These are phyloP conservation scores for Parasteatoda tepidariorum DNA, from an alignment of 1,140 invertebrate genomes.

Conservation along the genomic window DNA sequence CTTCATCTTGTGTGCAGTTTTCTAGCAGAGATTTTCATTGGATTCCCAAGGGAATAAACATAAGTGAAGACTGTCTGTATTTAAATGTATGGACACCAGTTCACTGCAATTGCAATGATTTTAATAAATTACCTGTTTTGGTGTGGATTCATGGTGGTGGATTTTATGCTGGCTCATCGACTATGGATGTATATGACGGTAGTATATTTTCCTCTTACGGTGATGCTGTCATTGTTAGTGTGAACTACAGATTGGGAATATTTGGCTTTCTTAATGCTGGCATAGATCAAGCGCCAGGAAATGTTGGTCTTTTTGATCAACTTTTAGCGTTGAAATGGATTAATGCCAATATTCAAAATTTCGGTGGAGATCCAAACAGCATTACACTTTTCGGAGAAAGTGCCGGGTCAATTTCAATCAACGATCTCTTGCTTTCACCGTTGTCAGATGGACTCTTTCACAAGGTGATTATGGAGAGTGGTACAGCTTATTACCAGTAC, in stretches of 20 bases:
- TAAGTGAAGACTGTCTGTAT: slow-evolving; percentile 69
- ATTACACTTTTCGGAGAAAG: slow-evolving; percentile 73
- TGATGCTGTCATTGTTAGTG: slow-evolving; percentile 67
- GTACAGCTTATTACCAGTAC: slow-evolving; percentile 7
- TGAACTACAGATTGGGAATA: slow-evolving; percentile 67
- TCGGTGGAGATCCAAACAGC: slow-evolving; percentile 66
- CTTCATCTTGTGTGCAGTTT: slow-evolving; percentile 63
- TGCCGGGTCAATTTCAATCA: slow-evolving; percentile 67
- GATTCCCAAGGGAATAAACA: slow-evolving; percentile 18
- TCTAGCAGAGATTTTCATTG: slow-evolving; percentile 15
- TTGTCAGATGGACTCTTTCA: slow-evolving; percentile 59
- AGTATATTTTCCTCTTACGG: slow-evolving; percentile 65
- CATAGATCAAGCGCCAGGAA: slow-evolving; percentile 62
- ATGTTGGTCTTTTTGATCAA: slow-evolving; percentile 69
- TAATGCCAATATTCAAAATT: slow-evolving; percentile 66
- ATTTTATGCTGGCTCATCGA: slow-evolving; percentile 41
- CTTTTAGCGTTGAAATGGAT: slow-evolving; percentile 68
- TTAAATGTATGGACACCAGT: slow-evolving; percentile 68
- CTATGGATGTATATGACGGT: slow-evolving; percentile 72
- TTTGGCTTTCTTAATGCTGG: slow-evolving; percentile 66
- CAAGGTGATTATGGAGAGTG: slow-evolving; percentile 68
- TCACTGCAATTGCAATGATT: neutral
- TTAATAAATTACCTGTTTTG: slow-evolving; percentile 62
- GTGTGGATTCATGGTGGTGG: slow-evolving; percentile 66
- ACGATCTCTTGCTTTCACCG: slow-evolving; percentile 68